Base-by-base conservation (phyloP, 2,113 vertebrate species). In the Vicugna pacos region DNA sequence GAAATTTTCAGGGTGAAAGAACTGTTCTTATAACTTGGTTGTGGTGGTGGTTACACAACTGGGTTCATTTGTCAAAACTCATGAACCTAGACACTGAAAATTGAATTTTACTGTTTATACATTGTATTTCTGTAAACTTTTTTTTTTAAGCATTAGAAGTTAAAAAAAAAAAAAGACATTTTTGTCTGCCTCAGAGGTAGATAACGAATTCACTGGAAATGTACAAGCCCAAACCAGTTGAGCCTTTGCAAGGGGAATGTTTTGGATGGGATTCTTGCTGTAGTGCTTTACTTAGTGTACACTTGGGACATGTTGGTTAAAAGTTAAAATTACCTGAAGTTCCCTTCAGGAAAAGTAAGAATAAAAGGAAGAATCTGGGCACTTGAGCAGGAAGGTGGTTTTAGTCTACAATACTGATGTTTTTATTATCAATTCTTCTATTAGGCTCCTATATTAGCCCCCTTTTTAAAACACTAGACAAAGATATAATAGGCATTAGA, bases 401-500 rank as follows among this genome's bases (percentile, higher is more conserved):
- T 95, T 83, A 65, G 69, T 80, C 38, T 76, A 15, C 32, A 30
- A 30, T 77, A 35, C 20, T 82, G 22, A 26, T 54, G 9, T 54
- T 72, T 89, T 67, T 32, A 72, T 84, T 62, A 38, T 83, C 35
- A 19, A 5, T 91, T 93, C 60, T 13, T 88, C 6, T 70, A 20
- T 83, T 77, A 26, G 35, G 70, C 20, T 86, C 46, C 32, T 79
- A 13, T 79, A 15, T 79, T 79, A 77, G 9, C 35, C 46, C 50
- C 64, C 8, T 17, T 91, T 64, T 81, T 81, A 30, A 77, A 76
- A 86, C 52, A 93, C 54, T 90, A 90, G 75, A 32, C 86, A 95
- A 82, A 87, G 86, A 82, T 54, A 48, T 26, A n/a, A 67, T 50
- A 96, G 67, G 81, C 95, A 69, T 97, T 97, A 94, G 48, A 48